Conservation (phyloP, 92 coral and sea anemone species). For the Nematostella vectensis region DNA sequence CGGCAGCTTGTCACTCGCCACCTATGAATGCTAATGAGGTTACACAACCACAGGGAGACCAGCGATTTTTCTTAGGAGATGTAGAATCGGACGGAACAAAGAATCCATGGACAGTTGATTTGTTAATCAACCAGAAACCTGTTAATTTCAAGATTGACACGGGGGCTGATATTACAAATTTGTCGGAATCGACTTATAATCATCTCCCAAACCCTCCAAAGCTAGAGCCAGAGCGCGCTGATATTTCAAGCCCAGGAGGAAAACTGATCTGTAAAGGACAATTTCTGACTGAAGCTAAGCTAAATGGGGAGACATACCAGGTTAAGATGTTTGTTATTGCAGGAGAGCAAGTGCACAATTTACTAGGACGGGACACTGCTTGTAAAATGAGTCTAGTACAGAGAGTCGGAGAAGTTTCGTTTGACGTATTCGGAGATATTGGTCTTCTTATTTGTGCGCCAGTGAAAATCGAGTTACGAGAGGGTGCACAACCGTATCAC, state of each 20-base stretch:
- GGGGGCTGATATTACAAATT: neutral
- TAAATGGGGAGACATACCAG: neutral
- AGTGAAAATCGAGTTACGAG: slow-evolving; percentile 8
- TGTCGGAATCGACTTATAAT: neutral
- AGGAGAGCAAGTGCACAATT: slow-evolving; percentile 13
- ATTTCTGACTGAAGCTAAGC: neutral
- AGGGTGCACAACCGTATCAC: slow-evolving; percentile 17
- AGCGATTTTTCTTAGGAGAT: neutral
- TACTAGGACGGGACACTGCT: slow-evolving; percentile 3
- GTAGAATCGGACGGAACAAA: neutral
- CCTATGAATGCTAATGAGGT: neutral
- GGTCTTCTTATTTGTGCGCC: slow-evolving; percentile 17
- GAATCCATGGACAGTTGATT: slow-evolving; percentile 1
- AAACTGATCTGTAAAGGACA: neutral
- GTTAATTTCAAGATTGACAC: slow-evolving; percentile 1
- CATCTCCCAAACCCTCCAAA: slow-evolving; percentile 1
- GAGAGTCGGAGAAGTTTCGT: slow-evolving; percentile 15
- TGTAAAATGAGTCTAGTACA: slow-evolving; percentile 4
- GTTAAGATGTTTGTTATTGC: slow-evolving; percentile 12
- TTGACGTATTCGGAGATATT: slow-evolving; percentile 16
- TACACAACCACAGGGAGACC: neutral
- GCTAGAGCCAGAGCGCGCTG: neutral
- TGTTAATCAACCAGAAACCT: slow-evolving; percentile 3
- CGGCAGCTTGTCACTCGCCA: neutral
- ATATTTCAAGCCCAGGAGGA: neutral